Conservation (phyloP, 2,888 invertebrate species). For the Cephus rjabovi region DNA sequence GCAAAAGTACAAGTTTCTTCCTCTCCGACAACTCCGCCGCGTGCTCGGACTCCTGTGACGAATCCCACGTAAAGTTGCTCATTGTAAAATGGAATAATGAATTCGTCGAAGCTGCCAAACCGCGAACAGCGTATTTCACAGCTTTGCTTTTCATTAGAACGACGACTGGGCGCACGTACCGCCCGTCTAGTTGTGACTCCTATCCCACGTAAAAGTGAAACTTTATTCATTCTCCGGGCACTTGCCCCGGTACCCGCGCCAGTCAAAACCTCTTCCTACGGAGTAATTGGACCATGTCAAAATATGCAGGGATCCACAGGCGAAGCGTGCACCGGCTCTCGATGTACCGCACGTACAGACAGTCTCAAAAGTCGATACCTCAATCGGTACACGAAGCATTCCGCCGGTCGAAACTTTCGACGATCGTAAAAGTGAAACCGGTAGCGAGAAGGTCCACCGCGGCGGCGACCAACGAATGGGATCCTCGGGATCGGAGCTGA, state of each 20-base stretch:
- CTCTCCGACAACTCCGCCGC: not conserved
- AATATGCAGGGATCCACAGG: not conserved
- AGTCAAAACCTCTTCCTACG: not conserved
- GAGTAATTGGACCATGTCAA: not conserved
- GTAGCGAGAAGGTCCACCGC: not conserved
- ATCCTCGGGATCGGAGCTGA: not conserved
- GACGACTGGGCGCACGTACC: not conserved
- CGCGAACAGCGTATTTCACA: not conserved
- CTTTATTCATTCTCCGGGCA: not conserved
- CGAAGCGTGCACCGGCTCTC: not conserved
- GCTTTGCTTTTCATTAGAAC: not conserved
- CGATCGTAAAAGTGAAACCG: slow-evolving; percentile 7
- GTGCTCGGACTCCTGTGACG: not conserved
- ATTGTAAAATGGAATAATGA: too few species aligned
- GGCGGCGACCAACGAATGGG: not conserved
- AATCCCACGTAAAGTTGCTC: not conserved
- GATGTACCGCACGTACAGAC: not conserved
- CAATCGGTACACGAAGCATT: not conserved
- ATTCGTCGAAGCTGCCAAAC: too few species aligned
- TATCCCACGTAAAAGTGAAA: not conserved
- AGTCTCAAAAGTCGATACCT: not conserved
- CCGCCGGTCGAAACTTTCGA: not conserved
- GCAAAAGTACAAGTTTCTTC: not conserved
- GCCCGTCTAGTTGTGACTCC: not conserved
- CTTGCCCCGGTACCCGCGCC: not conserved